These are phyloP conservation scores for Sanderia malayensis DNA, from an alignment of 30 jellyfish, hydroid and myxozoan genomes.

Conservation along the genomic window DNA sequence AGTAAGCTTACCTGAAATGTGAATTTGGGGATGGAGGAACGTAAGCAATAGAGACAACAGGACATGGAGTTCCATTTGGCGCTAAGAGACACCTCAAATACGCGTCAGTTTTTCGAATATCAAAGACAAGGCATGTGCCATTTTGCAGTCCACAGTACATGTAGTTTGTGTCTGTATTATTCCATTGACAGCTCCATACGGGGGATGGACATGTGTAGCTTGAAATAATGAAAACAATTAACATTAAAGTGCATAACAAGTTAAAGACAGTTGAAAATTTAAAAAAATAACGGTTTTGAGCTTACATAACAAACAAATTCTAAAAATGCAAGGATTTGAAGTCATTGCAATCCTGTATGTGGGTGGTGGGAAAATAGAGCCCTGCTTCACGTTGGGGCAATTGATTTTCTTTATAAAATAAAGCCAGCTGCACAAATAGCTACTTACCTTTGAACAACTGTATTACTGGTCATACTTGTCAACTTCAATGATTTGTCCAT, in stretches of 20 bases:
- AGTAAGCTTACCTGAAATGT: conserved; percentile 51
- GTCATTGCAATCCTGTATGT: no score
- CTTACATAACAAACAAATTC: no score
- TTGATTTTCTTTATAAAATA: no score
- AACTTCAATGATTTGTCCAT: conserved; percentile 80
- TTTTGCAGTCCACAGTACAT: conserved; percentile 84
- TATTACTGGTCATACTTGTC: conserved; percentile 83
- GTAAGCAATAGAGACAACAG: conserved; percentile 74
- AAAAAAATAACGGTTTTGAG: no score
- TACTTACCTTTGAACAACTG: conserved; percentile 90
- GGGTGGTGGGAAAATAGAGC: no score
- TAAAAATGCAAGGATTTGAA: no score
- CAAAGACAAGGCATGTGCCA: conserved; percentile 79
- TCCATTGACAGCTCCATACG: conserved; percentile 95
- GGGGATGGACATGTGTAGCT: conserved; percentile 91
- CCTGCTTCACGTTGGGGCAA: no score
- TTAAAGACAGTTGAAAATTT: no score
- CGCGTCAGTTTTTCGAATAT: conserved; percentile 64
- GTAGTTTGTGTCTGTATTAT: conserved; percentile 60
- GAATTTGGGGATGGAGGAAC: conserved; percentile 44
- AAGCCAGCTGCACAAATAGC: no score
- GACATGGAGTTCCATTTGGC: conserved; percentile 64
- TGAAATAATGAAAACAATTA: not conserved
- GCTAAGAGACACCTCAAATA: conserved; percentile 37
- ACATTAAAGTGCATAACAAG: no score